A percentile compares a stretch with the other conserved stretches of the same genome.
Conservation (phyloP, 1,140 invertebrate genomes). For the Pseudomyrmex cubaensis region DNA sequence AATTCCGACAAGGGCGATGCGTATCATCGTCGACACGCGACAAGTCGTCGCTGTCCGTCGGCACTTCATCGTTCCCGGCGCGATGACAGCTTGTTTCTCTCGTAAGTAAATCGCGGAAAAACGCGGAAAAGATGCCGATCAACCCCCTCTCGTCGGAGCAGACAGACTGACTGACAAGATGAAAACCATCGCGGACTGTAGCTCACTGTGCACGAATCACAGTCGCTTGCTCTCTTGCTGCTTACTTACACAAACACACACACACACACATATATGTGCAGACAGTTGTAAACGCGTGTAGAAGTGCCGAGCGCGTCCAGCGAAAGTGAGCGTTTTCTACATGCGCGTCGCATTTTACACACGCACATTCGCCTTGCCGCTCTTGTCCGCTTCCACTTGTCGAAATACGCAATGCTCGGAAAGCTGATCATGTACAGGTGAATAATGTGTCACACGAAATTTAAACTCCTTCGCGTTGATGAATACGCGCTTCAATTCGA, state of each 20-base stretch:
- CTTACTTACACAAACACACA: too few relatives aligned
- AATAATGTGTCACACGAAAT: too few relatives aligned
- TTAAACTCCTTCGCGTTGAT: too few relatives aligned
- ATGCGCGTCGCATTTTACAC: slow-evolving; percentile 26
- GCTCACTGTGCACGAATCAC: slow-evolving; percentile 10
- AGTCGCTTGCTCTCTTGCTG: not conserved
- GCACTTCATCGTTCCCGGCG: slow-evolving; percentile 37
- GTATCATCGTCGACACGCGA: slow-evolving; percentile 59
- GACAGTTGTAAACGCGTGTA: slow-evolving; percentile 16
- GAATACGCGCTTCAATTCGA: too few relatives aligned
- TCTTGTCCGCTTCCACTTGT: too few relatives aligned
- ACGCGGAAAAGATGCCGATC: slow-evolving; percentile 18
- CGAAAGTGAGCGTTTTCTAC: slow-evolving; percentile 63
- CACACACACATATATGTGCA: too few relatives aligned
- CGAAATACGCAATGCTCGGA: not conserved
- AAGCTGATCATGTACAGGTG: too few relatives aligned
- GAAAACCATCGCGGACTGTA: slow-evolving; percentile 53
- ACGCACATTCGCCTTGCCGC: not conserved
- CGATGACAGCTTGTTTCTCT: not conserved
- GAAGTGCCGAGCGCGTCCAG: slow-evolving; percentile 30
- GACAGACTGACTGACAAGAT: slow-evolving; percentile 76
- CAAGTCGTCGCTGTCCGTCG: slow-evolving; percentile 26
- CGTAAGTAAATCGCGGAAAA: slow-evolving; percentile 21
- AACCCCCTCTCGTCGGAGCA: slow-evolving; percentile 68
- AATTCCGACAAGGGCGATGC: slow-evolving; percentile 62